Base-by-base conservation (phyloP, 2,797 vertebrate species). In the Cirrhinus mrigala region DNA sequence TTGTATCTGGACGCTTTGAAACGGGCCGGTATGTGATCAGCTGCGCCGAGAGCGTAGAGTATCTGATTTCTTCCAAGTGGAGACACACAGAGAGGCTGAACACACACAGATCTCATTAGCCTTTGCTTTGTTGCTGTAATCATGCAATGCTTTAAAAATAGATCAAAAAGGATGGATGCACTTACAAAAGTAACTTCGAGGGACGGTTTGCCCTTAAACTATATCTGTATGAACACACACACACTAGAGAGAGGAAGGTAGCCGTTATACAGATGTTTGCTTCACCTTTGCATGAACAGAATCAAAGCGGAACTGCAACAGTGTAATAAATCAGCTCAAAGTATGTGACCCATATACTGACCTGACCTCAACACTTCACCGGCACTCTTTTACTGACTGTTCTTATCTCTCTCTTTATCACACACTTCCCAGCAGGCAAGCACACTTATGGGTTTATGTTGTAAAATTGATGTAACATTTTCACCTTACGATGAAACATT, bases 51-150 rank as follows among this genome's bases (percentile, higher is more conserved):
- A 60, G 68, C 0, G 14, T 46, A 44, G 54, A 50, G 69, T 70
- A 80, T 85, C 83, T 54, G 56, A 52, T 85, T 85, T 73, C 68
- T 85, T 71, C 27, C 66, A 85, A 79, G 66, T 73, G 81, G 56
- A 56, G 50, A 78, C 37, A 69, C 62, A 68, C 44, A 22, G 78
- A 56, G 33, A 77, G 64, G 18, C 48, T 44, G 11, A 83, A 44
- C 27, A 7, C 44, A 50, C 46, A 50, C 27, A 12, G 15, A 78
- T 79, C 20, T 79, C 75, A 78, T 77, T 69, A 78, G 74, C 52
- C 27, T 77, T 24, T 70, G 37, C 75, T 70, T 84, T 84, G 83
- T 84, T 79, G 11, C 14, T 79, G 18, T 70, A 58, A 81, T 81
- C 33, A 58, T 58, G n/a, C 44, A 27, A 22, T 33, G 58, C 48